Evolutionary conservation across 2,797 vertebrate species (phyloP), one percentile per base, ranked within the genome.

Genomic region (Ctenosaura bakeri): DNA sequence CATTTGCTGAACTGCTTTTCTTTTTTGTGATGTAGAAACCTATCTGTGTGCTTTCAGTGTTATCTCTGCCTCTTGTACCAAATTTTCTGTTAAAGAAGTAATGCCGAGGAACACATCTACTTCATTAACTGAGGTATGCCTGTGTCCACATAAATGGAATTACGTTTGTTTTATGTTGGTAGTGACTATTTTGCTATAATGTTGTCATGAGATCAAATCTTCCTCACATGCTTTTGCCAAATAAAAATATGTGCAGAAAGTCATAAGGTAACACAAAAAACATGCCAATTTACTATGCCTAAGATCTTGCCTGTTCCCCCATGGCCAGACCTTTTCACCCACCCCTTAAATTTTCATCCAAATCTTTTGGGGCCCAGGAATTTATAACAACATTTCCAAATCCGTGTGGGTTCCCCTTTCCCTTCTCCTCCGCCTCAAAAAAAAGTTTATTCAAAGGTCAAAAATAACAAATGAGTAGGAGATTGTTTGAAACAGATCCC

Each of bases 391-490:
- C 5, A 26, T 32, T 66, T 78, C 59, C 82, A 89, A 76, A 77
- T 64, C 54, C 46, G 32, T 38, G 71, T 38, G 46, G 73, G 69
- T 83, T 84, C 32, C 38, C 22, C 80, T 22, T 42, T 83, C 26
- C 46, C 42, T 78, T 56, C 38, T 3, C 6, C 69, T 29, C 50
- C 50, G 1, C 46, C 3, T 46, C 42, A 46, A 46, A 46, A 64
- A 50, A 54, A 84, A 78, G 56, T 20, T 54, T 69, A 62, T 10
- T 42, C 59, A 85, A 78, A 84, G 73, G 56, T 78, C 46, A 54
- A 79, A 89, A 78, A 85, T 79, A 89, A 89, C 59, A 84, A 78
- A 85, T 79, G 83, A 14, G 73, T 78, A 89, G 74, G 82, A 89
- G 88, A 89, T 50, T 20, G 73, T 85, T 89, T 64, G 82, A 85